Base-by-base conservation (phyloP, 2,888 invertebrate species). In the Neoaliturus tenellus region DNA sequence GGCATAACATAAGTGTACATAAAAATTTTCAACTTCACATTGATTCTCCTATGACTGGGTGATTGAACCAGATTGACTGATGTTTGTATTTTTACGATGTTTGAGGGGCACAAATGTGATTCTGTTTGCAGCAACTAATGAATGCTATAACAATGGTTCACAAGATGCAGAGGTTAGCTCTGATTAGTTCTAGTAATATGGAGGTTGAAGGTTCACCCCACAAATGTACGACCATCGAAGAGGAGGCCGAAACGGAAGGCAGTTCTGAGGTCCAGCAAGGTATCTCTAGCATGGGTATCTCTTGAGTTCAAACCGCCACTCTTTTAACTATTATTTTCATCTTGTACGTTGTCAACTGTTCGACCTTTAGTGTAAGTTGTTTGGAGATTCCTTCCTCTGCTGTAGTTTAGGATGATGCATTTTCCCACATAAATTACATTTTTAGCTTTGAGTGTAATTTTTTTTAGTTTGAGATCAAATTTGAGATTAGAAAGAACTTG, bases 141-240 rank as follows among this genome's bases (percentile, higher is more conserved):
- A 90, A 91, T 89, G 90, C 91, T 85, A 91, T 91, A 87, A 89
- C 90, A 86, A 90, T 91, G 91, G 91, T 91, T 87, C 91, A 91
- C 89, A 91, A 99, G 93, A 98, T 99, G 98, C 96, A 98, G 93
- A 96, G 97, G 92, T 95, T 99, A 95, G 98, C 98, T 73, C 94
- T 98, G 89, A 96, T 95, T 92, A 94, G 95, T 90, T 86, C 87
- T 82, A 85, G 84, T 89, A 86, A 86, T 83, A 89, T 90, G 89
- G 90, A 89, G 83, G 89, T 90, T 87, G 90, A 89, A 85, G 87
- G 88, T 81, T 62, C 62, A 14, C 62, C 88, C 80, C 88, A 88
- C 87, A 88, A 88, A 86, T 89, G 89, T 86, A 87, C 88, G 55
- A 89, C 90, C 84, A 90, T 90, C 86, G 89, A 89, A 86, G 90